Evolutionary conservation across 1,140 invertebrate genomes (phyloP), one percentile per base, ranked within the genome.

Genomic region (Drosophila equinoxialis): DNA sequence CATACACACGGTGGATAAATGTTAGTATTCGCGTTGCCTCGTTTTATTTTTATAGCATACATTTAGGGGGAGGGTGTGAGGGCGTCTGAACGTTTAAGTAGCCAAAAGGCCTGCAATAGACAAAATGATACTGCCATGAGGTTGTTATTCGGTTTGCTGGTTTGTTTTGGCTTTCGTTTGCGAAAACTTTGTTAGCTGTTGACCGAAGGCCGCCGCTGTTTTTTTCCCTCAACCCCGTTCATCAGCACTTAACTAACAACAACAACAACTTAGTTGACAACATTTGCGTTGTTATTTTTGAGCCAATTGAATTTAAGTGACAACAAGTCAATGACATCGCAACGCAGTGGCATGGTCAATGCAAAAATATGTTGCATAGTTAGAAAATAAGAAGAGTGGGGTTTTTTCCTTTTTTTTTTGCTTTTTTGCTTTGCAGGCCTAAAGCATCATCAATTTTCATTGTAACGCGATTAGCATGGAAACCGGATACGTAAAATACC

Each of bases 381-480:
- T 87, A 74, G 69, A 54, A 55, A 60, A 33, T 13, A 59, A 59
- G 37, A 48, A 41, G 17, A 48, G 57, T 42, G 30, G 5, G 6
- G 30, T 0, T 30, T 60, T 64, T 55, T 64, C 11, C 39, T 39
- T 58, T 11, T 45, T 14, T 6, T 54, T 65, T 26, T 26, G 17
- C n/a, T n/a, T n/a, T n/a, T n/a, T n/a, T 60, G 62, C 30, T 59
- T 41, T 37, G 13, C 37, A 14, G 41, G 1, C 41, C 37, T 65
- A 48, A 62, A 78, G 65, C 83, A 86, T 89, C 84, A 89, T 89
- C 84, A 89, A 89, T 89, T 89, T 89, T 89, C 84, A 89, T 89
- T 89, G 84, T 84, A 89, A 89, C 74, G 77, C 84, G 80, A 89
- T 89, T 89, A 89, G 84, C 54, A 79, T 67, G 73, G 75, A 45